These are phyloP conservation scores for Liposcelis brunnea DNA, from an alignment of 2,888 invertebrate genomes.

Conservation along the genomic window DNA sequence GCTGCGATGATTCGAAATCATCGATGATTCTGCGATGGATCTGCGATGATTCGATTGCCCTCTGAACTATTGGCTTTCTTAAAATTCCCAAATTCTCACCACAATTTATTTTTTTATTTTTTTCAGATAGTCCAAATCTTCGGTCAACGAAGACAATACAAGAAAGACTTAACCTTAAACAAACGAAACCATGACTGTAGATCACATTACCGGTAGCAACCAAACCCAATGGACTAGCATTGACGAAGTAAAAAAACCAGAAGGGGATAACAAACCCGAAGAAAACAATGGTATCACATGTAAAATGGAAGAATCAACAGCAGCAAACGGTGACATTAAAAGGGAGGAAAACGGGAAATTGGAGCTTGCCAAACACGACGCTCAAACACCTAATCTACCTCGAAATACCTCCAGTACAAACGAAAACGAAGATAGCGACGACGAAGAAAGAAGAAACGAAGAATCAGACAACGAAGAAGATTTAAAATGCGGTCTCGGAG, in stretches of 20 bases:
- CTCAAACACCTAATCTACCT: too few relatives aligned
- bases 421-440: not conserved
- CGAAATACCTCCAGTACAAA: not conserved
- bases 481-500: slow-evolving; percentile 63
- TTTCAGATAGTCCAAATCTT: too few relatives aligned
- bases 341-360: slow-evolving; percentile 9
- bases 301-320: not conserved
- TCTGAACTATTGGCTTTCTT: too few relatives aligned
- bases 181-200: slow-evolving; percentile 3
- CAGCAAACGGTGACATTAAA: not conserved
- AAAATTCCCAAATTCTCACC: too few relatives aligned
- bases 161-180: too few relatives aligned
- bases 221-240: not conserved
- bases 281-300: not conserved
- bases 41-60: too few relatives aligned
- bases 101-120: too few relatives aligned
- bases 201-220: not conserved
- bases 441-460: not conserved
- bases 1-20: too few relatives aligned
- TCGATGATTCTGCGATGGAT: too few relatives aligned
- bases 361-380: too few relatives aligned
- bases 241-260: not conserved
- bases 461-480: slow-evolving; percentile 21
- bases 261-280: not conserved
- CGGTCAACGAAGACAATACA: too few relatives aligned